These are phyloP conservation scores for Pammene fasciana DNA, from an alignment of 2,888 invertebrate species.

Conservation along the genomic window DNA sequence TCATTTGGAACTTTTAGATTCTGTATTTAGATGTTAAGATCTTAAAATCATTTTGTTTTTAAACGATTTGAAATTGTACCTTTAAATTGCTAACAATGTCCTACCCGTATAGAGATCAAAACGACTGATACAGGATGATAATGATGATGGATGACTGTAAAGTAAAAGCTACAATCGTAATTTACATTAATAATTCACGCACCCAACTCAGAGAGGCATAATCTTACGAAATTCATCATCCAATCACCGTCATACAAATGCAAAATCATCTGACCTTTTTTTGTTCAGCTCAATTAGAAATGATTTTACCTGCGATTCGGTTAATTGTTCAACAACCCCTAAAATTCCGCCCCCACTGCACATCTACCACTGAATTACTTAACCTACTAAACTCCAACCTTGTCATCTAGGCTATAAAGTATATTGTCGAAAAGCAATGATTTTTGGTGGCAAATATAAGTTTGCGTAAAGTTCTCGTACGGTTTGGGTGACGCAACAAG, in stretches of 20 bases:
- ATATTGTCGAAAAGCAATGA: background rate
- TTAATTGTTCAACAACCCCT: conserved; percentile 78
- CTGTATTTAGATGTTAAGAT: no score
- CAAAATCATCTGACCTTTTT: conserved; percentile 61
- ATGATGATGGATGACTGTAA: conserved; percentile 17
- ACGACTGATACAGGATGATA: conserved; percentile 5
- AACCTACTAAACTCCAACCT: conserved; percentile 31
- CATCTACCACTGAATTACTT: conserved; percentile 38
- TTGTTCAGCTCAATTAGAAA: conserved; percentile 62
- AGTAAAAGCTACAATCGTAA: conserved; percentile 6
- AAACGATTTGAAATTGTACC: no score
- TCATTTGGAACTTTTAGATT: no score
- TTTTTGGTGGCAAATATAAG: conserved; percentile 29
- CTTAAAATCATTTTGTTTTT: no score
- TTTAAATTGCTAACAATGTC: no score
- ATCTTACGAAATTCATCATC: conserved; percentile 45
- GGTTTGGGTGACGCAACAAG: conserved; percentile 75
- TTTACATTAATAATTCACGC: conserved; percentile 19
- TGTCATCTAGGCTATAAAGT: conserved; percentile 43
- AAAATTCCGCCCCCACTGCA: conserved; percentile 69
- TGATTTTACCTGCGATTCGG: conserved; percentile 74
- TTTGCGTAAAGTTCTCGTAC: conserved; percentile 54
- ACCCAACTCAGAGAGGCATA: conserved; percentile 28
- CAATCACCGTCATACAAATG: conserved; percentile 54
- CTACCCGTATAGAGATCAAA: background rate